Base-by-base conservation (phyloP, 2,888 invertebrate genomes). In the Trichopoda pennipes region DNA sequence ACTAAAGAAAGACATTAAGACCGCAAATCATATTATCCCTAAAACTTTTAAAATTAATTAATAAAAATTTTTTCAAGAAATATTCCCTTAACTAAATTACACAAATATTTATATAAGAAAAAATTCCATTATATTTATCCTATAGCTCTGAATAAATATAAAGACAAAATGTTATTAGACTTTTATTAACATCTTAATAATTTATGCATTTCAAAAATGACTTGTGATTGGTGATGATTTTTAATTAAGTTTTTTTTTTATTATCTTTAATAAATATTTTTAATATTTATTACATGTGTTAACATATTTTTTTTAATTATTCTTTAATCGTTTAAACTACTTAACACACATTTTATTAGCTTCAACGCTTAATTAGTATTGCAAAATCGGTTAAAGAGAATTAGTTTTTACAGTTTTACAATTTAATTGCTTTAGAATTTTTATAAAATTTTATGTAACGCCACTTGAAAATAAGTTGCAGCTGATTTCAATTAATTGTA, bases 281-380 rank as follows among this genome's bases (percentile, higher is more conserved):
- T 63, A 77, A 70, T 70, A 70, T 55, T 77, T 69, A 63, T 49
- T 14, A 49, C 21, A 56, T 70, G 55, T 63, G 49, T 49, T 42
- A 28, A 63, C 35, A 61, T 1, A 17, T 38, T 69, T 63, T 55
- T 61, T 44, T 69, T n/a, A 56, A 70, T 70, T 77, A 47, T 70
- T 70, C 63, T 56, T 56, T 16, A 16, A 70, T 19, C 63, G 63
- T 77, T 77, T 76, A 69, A 42, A 28, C 75, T 60, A 68, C 42
- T 75, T 75, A 68, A 14, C 28, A 49, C 23, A 38, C 47, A 1
- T 42, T 73, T 53, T 19, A 17, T 28, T 28, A 28, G 4, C 28
- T 74, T 47, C 63, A 64, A 74, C 35, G 35, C 64, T 63, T 35
- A 28, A 47, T 74, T 74, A 64, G 32, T 47, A 64, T 56, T 64